These are phyloP conservation scores for Xenentodon cancila DNA, from an alignment of 2,797 vertebrate species.

Conservation along the genomic window DNA sequence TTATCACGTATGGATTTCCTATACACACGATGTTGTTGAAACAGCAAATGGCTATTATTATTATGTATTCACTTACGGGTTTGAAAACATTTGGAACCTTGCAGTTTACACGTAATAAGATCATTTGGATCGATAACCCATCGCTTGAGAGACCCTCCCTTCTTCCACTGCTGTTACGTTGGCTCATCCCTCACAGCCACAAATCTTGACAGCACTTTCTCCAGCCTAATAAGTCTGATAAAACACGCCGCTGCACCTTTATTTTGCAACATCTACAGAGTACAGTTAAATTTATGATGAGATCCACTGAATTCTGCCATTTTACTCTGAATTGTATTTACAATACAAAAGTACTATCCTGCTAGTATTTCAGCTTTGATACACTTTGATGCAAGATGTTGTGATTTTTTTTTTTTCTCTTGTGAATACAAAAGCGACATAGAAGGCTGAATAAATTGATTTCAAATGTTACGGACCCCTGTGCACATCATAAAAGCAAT, in stretches of 20 bases:
- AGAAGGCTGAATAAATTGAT: neutral
- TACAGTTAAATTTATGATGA: neutral
- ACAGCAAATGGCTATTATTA: too few relatives aligned
- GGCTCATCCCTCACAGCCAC: constrained; percentile 10
- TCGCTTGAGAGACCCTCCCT: constrained; percentile 16
- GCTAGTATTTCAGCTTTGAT: too few relatives aligned
- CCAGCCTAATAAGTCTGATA: neutral
- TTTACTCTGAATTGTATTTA: too few relatives aligned
- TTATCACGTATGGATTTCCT: too few relatives aligned
- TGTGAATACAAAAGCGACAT: neutral
- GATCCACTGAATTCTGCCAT: too few relatives aligned
- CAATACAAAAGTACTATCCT: too few relatives aligned
- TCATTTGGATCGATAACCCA: constrained; percentile 40
- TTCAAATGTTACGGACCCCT: neutral
- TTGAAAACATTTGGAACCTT: constrained; percentile 11
- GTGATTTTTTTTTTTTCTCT: too few relatives aligned
- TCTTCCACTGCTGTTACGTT: neutral
- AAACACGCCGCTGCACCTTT: neutral
- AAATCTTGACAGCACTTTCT: neutral
- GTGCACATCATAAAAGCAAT: neutral
- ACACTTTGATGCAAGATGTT: too few relatives aligned
- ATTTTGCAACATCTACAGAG: neutral
- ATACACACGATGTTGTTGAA: too few relatives aligned
- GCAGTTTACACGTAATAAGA: constrained; percentile 20
- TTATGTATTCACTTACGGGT: neutral